Base-by-base conservation (phyloP, 1,140 invertebrate species). In the Leptinotarsa defecta region DNA sequence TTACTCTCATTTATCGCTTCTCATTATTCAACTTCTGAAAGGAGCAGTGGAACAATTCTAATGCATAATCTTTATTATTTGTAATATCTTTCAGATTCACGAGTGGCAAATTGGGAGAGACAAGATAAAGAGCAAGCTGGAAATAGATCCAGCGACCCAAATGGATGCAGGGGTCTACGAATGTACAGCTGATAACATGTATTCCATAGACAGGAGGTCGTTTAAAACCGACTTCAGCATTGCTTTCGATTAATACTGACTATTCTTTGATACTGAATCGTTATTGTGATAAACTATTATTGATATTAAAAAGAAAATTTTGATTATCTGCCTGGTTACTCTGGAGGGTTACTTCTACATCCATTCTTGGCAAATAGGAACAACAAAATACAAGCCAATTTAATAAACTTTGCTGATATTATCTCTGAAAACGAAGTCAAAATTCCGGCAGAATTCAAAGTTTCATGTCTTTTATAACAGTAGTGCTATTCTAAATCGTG, bases 151-250 rank as follows among this genome's bases (percentile, higher is more conserved):
- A 11, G 95, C 95, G 0, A 95, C 95, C 3, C 95, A 96, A 87
- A 95, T 95, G 93, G 95, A 96, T 85, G 94, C 94, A 13, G 94
- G 95, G 8, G 91, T 96, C 2, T 96, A 96, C 83, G 94, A 96
- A 84, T 96, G 94, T 80, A 94, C 93, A 1, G 95, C 95, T 0
- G 95, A 96, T 85, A 97, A 97, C 83, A 96, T 95, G 92, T 97
- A 96, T 83, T 93, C 93, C n/a, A 94, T 96, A 61, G 94, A 96
- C 84, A 88, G 93, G 74, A 89, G 93, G 84, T 95, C 93, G 75
- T 96, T 96, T 84, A 95, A 96, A 87, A 96, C 95, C 75, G 95
- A 96, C 88, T 96, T 96, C 88, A 94, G 93, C 78, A 95, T 95
- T 84, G 93, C 92, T 69, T 95, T 95, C 85, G 94, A 95, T 88